Conservation (phyloP, 1,140 invertebrate species). For the Hestina assimilis region DNA sequence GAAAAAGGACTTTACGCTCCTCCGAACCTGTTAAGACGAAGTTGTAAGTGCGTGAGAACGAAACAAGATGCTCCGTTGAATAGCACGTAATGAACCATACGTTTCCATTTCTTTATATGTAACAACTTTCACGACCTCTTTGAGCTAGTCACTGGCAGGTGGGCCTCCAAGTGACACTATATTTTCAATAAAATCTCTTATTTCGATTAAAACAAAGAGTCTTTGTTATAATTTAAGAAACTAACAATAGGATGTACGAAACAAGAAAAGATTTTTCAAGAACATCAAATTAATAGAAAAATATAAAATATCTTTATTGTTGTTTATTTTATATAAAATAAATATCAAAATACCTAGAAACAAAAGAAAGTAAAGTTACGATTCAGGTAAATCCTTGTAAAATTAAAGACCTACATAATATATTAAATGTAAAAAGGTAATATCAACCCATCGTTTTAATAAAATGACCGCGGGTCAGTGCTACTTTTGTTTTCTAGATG, state of each 20-base stretch:
- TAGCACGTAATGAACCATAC: conserved; percentile 44
- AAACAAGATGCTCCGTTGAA: conserved; percentile 49
- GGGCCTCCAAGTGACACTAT: not conserved
- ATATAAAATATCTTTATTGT: too few relatives aligned
- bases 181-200: not conserved
- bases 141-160: conserved; percentile 42
- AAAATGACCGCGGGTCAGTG: not conserved
- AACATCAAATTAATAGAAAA: too few relatives aligned
- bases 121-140: conserved; percentile 40
- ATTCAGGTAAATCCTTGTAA: too few relatives aligned
- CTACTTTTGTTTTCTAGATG: conserved; percentile 12
- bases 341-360: too few relatives aligned
- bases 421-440: not conserved
- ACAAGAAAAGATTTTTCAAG: too few relatives aligned
- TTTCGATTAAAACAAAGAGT: not conserved
- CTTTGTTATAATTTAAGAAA: not conserved
- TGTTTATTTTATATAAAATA: too few relatives aligned
- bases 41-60: conserved; percentile 55
- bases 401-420: too few relatives aligned
- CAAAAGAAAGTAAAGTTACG: too few relatives aligned
- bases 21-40: conserved; percentile 43
- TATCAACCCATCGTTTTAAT: not conserved
- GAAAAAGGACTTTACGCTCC: conserved; percentile 49
- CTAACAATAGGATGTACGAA: not conserved
- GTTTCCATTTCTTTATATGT: conserved; percentile 42